Evolutionary conservation across 2,888 invertebrate genomes (phyloP), one percentile per base, ranked within the genome.

Genomic region (Drosophila rellima): DNA sequence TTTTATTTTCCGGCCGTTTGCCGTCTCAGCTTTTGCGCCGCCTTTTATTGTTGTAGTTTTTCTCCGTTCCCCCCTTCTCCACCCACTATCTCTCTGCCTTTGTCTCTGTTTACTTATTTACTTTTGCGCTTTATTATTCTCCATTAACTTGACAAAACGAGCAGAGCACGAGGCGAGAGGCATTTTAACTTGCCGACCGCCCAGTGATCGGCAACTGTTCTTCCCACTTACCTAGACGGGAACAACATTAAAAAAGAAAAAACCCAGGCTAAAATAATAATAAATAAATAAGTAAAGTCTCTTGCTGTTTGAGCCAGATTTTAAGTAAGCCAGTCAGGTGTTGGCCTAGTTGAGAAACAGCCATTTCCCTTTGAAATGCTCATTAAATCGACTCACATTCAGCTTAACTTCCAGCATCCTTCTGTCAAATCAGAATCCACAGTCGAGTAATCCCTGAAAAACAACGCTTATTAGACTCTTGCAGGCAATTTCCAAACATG

Each of bases 61-160:
- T 40, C 23, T 55, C 20, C 7, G 13, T 18, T 7, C 7, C 23
- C 26, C 40, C 18, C 15, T 44, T n/a, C 56, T 23, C 15, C 11
- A 4, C 33, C 20, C 55, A 26, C 42, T 20, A 2, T 44, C 51
- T 47, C 82, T 42, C 51, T 57, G 42, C 54, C 45, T 50, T 70
- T 74, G 66, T 62, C 67, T 77, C 78, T 84, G 80, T 78, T 89
- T 85, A 75, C 85, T 89, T 89, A 89, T 85, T 89, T 89, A 87
- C 88, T 89, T 89, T 84, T 80, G 80, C 87, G 87, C 89, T 89
- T 85, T 85, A 85, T 85, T 85, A 89, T 85, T 85, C 85, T 78
- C 85, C 85, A 85, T 85, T 85, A 85, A 85, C 82, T 85, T 87
- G 85, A 82, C 85, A 84, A 89, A 85, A 85, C 89, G 84, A 87